Percentiles rank a stretch among this genome's conserved stretches.
phyloP scores from a whole-genome alignment of 2,797 vertebrate genomes.

The Meda fulgida region DNA sequence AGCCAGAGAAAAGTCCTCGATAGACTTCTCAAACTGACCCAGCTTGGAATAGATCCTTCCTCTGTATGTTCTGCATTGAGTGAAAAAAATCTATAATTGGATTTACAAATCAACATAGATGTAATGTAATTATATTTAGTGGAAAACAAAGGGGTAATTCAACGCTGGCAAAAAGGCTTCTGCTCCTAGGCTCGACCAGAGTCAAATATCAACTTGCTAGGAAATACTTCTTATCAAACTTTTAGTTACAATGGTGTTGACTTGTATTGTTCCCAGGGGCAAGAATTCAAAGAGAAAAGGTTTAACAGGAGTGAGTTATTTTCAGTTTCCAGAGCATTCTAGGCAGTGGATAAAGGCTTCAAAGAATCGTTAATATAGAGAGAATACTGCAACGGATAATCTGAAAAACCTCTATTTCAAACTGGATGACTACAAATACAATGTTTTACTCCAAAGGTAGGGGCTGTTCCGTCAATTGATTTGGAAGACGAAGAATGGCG shows the following conservation, averaged over 20 bases:
- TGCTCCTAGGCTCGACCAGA: neutral
- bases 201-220: neutral
- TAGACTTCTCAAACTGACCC: slow-evolving; percentile 67
- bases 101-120: slow-evolving; percentile 2
- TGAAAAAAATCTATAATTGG: neutral
- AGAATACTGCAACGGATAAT: neutral
- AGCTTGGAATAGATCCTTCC: slow-evolving; percentile 75
- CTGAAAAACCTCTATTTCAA: neutral
- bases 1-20: slow-evolving; percentile 74
- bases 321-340: neutral
- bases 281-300: neutral
- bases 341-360: neutral
- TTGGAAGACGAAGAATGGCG: too few species aligned
- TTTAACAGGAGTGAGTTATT: neutral
- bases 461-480: too few species aligned
- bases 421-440: neutral
- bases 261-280: neutral
- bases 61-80: slow-evolving; percentile 70
- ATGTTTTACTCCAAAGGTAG: neutral
- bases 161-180: neutral
- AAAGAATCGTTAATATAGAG: neutral
- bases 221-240: neutral
- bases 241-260: neutral
- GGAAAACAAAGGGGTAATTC: neutral
- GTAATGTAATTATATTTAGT: neutral